Percentiles rank a stretch among this genome's conserved stretches.
These are phyloP conservation scores for Xiphophorus hellerii DNA, from an alignment of 2,113 vertebrate genomes.

Conservation along the genomic window DNA sequence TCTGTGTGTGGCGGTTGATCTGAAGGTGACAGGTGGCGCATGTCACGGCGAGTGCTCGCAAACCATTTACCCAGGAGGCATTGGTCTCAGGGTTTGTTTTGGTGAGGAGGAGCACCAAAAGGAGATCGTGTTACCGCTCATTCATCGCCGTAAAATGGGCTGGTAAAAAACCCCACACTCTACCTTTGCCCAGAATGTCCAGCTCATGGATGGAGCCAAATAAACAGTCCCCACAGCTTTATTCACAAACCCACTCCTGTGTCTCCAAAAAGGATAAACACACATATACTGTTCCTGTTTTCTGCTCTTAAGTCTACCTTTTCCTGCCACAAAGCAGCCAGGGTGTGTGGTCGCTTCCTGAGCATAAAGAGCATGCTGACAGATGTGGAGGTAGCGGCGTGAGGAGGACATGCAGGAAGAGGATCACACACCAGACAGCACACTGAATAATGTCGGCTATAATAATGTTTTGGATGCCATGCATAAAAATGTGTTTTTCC, in stretches of 20 bases:
- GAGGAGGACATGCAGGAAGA: conserved; percentile 23
- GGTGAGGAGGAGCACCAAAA: conserved; percentile 78
- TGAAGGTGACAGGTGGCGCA: conserved; percentile 75
- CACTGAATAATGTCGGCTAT: background rate
- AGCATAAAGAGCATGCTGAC: conserved; percentile 59
- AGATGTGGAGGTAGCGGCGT: conserved; percentile 61
- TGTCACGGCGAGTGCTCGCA: conserved; percentile 70
- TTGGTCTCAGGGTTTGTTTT: conserved; percentile 78
- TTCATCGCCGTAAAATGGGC: conserved; percentile 52
- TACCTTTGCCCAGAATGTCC: conserved; percentile 43
- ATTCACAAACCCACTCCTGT: conserved; percentile 42
- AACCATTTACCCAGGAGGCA: conserved; percentile 81
- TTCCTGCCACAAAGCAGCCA: conserved; percentile 27
- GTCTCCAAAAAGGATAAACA: conserved; percentile 43
- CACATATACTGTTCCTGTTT: conserved; percentile 36
- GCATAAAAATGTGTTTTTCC: background rate
- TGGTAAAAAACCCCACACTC: background rate
- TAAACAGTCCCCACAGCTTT: conserved; percentile 49
- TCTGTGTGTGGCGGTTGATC: conserved; percentile 67
- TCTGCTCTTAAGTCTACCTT: conserved; percentile 14
- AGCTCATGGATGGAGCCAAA: conserved; percentile 54
- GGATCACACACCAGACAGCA: conserved; percentile 17
- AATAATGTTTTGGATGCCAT: background rate
- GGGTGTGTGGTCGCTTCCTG: conserved; percentile 57
- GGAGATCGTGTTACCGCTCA: conserved; percentile 76